Evolutionary conservation across 2,113 vertebrate genomes (phyloP).

Genomic region (Pandion haliaetus): DNA sequence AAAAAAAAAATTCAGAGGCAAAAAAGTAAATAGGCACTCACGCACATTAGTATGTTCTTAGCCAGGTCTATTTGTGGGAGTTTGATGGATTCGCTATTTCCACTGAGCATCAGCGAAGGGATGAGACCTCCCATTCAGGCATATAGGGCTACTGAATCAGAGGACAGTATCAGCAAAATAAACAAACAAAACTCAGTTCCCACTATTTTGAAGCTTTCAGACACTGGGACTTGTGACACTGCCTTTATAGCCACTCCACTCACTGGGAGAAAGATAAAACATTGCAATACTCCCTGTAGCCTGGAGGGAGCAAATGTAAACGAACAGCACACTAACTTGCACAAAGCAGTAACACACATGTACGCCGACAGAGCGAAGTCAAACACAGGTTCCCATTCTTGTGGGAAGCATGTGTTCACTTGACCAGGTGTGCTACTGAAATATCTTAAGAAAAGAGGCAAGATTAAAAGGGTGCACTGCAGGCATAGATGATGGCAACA

Average conservation of each 20-base stretch:
- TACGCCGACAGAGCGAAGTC: background rate
- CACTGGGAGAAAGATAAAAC: background rate
- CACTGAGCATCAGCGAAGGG: background rate
- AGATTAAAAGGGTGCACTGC: background rate
- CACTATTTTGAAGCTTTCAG: background rate
- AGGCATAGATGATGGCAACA: background rate
- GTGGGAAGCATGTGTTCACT: background rate
- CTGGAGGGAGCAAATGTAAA: background rate
- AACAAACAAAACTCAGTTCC: background rate
- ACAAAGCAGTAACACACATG: accelerated
- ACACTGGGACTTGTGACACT: background rate
- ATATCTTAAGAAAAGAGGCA: background rate
- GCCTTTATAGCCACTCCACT: background rate
- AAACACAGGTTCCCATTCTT: background rate
- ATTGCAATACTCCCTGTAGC: background rate
- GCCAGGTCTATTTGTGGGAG: background rate
- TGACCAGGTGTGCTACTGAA: background rate
- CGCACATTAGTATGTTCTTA: background rate
- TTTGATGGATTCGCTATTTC: background rate
- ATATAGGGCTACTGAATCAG: background rate
- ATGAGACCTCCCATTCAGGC: background rate
- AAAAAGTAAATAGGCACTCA: background rate
- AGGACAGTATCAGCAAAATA: background rate
- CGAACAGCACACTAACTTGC: background rate
- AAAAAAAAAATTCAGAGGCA: background rate